phyloP scores from a whole-genome alignment of 1,140 invertebrate species.

The Telenomus remus region DNA sequence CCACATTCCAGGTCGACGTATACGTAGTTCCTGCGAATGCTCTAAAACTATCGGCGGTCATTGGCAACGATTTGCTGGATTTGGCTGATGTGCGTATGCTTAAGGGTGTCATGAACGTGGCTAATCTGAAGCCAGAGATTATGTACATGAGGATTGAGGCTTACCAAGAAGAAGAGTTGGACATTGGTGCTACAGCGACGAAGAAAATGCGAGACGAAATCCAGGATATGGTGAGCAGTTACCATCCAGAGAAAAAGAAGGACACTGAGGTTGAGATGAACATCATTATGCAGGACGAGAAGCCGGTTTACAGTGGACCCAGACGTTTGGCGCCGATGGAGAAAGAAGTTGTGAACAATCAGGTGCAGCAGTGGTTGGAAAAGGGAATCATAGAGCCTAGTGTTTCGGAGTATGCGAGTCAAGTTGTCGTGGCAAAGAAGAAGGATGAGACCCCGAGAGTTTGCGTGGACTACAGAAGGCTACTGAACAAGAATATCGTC shows the following conservation, averaged over 20 bases:
- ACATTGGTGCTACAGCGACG: background rate
- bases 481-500: slow-evolving; percentile 17
- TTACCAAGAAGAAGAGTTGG: background rate
- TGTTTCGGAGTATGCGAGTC: slow-evolving; percentile 30
- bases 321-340: slow-evolving; percentile 14
- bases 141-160: slow-evolving; percentile 10
- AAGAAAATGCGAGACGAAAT: background rate
- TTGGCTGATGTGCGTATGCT: slow-evolving; percentile 17
- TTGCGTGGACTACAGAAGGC: slow-evolving; percentile 33
- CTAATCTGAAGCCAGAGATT: background rate
- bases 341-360: slow-evolving; percentile 10
- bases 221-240: background rate
- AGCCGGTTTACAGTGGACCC: slow-evolving; percentile 21
- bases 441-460: slow-evolving; percentile 25
- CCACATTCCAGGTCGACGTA: slow-evolving; percentile 1
- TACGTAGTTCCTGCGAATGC: slow-evolving; percentile 29
- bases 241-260: background rate
- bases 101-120: slow-evolving; percentile 3
- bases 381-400: slow-evolving; percentile 7
- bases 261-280: background rate
- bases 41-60: slow-evolving; percentile 11
- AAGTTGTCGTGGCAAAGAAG: slow-evolving; percentile 28
- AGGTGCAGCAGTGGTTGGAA: background rate
- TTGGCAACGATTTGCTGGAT: slow-evolving; percentile 41
- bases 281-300: slow-evolving; percentile 15